Conservation (phyloP, 1,140 invertebrate species). For the Hycleus cichorii region DNA sequence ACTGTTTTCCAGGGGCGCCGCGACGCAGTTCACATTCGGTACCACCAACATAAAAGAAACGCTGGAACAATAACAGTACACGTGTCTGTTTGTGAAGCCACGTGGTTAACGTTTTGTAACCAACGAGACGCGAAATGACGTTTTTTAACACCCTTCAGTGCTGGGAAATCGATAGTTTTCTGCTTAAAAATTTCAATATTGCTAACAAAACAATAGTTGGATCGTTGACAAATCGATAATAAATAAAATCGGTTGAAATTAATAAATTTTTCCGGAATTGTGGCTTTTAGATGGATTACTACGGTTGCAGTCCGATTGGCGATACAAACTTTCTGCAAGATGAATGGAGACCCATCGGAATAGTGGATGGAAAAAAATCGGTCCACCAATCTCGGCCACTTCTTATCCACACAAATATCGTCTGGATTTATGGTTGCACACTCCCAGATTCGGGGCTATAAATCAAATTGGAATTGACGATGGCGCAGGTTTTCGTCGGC, state of each 20-base stretch:
- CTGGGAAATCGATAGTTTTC: constrained; percentile 2
- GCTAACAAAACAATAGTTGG: too few species aligned
- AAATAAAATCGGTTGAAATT: constrained; percentile 2
- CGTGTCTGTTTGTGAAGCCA: constrained; percentile 31
- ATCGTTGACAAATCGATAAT: too few species aligned
- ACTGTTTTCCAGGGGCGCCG: constrained; percentile 19
- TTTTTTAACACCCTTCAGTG: constrained; percentile 30
- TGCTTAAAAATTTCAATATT: too few species aligned
- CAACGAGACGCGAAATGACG: constrained; percentile 34
- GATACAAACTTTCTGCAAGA: too few species aligned
- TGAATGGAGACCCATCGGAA: too few species aligned
- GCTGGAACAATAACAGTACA: constrained; percentile 25
- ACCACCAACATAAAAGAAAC: constrained; percentile 29
- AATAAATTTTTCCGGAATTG: constrained; percentile 8
- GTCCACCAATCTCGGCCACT: background rate
- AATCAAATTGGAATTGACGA: constrained; percentile 10
- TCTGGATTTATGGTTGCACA: constrained; percentile 7
- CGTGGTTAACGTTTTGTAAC: constrained; percentile 32
- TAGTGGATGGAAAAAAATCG: too few species aligned
- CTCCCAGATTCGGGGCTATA: constrained; percentile 5
- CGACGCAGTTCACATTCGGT: constrained; percentile 12
- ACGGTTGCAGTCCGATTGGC: too few species aligned
- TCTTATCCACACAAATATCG: background rate
- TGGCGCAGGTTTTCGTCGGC: background rate
- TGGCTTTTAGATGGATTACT: background rate